Base-by-base conservation (phyloP, 35 echinoderm and acorn worm species). In the Heliocidaris tuberculata region DNA sequence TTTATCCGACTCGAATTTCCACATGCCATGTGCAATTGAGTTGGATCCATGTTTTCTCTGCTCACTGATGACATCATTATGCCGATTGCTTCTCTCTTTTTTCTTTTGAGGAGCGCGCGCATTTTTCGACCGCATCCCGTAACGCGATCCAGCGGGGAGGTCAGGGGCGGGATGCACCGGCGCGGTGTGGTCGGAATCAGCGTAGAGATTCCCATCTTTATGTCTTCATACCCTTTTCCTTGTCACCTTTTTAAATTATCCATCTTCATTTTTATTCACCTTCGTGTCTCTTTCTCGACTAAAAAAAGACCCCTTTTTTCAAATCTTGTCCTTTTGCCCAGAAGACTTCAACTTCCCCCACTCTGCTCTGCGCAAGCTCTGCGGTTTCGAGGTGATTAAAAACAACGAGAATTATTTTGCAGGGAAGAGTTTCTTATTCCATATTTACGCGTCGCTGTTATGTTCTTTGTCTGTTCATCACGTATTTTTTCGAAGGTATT, bases 1-100 rank as follows among this genome's bases (percentile, higher is more conserved):
- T 48, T 9, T 32, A 89, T 89, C 87, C 87, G 87, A 89, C 31
- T 89, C 47, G 19, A 48, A 89, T 89, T 89, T 89, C 87, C 87
- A 89, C 87, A 89, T 89, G 87, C 24, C 87, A 89, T 89, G 31
- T 89, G 47, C 87, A 89, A 89, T 89, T 47, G 31, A 21, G 31
- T 32, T 17, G 31, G 87, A 48, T 89, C 47, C 87, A 47, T 17
- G 87, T 42, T 48, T 11, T 29, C n/a, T 29, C 85, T 29, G 0
- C n/a, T 30, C n/a, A 86, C 27, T 86, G 85, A 86, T 47, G 87
- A 89, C 87, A 89, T 89, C 87, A 89, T 89, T 32, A 89, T 78
- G 65, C 27, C 65, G 27, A 78, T 78, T 78, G 65, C 6, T 24
- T 78, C 65, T 78, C 65, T 78, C 4, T 71, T n/a, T 78, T 78